Percentiles rank a stretch among this genome's conserved stretches.
These are phyloP conservation scores for Hippoglossus stenolepis DNA, from an alignment of 2,113 vertebrate genomes.

Conservation along the genomic window DNA sequence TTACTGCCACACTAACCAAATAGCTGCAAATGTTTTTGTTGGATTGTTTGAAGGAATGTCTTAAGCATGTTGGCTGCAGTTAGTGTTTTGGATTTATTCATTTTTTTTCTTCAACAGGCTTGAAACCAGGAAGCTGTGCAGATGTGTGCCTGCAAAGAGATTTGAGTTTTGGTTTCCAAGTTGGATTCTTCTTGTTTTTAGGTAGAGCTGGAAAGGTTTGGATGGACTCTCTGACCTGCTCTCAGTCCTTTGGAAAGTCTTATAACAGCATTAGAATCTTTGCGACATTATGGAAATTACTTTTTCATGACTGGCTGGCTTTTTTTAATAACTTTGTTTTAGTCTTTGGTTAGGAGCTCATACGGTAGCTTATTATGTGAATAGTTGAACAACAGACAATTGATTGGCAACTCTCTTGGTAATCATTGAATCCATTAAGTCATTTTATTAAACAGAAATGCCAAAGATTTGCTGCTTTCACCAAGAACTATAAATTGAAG, in stretches of 20 bases:
- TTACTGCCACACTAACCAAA: slow-evolving; percentile 26
- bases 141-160: not conserved
- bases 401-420: too few relatives aligned
- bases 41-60: slow-evolving; percentile 20
- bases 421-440: too few relatives aligned
- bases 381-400: too few relatives aligned
- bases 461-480: too few relatives aligned
- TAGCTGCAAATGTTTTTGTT: slow-evolving; percentile 3
- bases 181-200: slow-evolving; percentile 14
- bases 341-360: not conserved
- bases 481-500: too few relatives aligned
- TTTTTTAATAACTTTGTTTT: not conserved
- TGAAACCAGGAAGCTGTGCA: slow-evolving; percentile 8
- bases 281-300: not conserved
- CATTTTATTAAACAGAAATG: too few relatives aligned
- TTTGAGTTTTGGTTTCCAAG: not conserved
- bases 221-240: not conserved
- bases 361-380: not conserved
- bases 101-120: slow-evolving; percentile 3
- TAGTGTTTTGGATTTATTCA: not conserved
- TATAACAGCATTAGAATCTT: not conserved
- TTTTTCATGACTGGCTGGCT: not conserved
- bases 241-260: not conserved
- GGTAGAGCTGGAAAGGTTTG: not conserved
- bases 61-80: not conserved